Base-by-base conservation (phyloP, 37 sponge, comb jelly and placozoan genomes). In the Axinella damicornis region DNA sequence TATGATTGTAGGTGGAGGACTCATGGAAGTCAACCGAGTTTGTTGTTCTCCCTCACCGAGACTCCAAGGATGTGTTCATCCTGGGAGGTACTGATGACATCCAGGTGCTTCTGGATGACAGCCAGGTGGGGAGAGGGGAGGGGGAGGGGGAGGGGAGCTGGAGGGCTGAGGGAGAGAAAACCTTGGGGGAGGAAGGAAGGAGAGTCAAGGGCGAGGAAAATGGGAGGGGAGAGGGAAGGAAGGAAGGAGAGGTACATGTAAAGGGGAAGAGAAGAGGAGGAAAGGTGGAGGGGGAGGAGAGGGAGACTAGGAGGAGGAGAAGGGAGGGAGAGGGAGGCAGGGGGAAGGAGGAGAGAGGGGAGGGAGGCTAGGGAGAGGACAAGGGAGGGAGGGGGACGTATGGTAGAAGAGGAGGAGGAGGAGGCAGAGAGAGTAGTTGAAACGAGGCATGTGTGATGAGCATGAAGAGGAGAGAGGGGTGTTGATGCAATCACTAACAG, bases 71-170 rank as follows among this genome's bases (percentile, higher is more conserved):
- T 73, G 95, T 98, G 53, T 98, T 94, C 76, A 98, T 98, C 27
- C 78, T 98, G 18, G 99, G 99, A 62, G 99, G 99, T 13, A 94
- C 94, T 24, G 99, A 98, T 59, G 99, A 98, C 57, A 93, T 98
- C 53, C 94, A 96, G 76, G 96, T 94, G 19, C 80, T 94, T 0
- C 86, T 98, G 21, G 99, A 98, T 73, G 99, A 98, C 76, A 98
- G 99, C 53, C 78, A 92, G 69, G 46, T 46, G 9, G 46, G 46
- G 93, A 83, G 17, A 56, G 37, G 22, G 58, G 35, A 59, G 22
- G 39, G 1, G 16, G 72, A 21, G 25, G 41, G 39, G 40, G 72
- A 2, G 21, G 35, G 72, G 41, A 21, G 25, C 5, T 0, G 40
- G 72, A 2, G 21, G 35, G 72, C 5, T 2, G 40, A 25, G 59